These are phyloP conservation scores for Dascillus cervinus DNA, from an alignment of 2,888 invertebrate genomes.

Conservation along the genomic window DNA sequence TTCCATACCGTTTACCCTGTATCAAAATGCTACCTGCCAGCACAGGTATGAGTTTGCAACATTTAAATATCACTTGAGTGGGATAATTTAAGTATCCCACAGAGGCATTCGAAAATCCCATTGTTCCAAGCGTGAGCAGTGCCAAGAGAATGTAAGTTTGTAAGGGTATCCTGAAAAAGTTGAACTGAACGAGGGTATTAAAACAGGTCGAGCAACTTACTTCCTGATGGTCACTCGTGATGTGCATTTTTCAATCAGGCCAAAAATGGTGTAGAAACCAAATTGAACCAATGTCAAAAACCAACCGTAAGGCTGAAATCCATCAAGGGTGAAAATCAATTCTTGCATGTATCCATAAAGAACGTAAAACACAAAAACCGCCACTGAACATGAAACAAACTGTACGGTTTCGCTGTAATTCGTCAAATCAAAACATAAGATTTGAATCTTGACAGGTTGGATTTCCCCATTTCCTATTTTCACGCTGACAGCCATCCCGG, in stretches of 20 bases:
- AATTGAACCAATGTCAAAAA: conserved; percentile 91
- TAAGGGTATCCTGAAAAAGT: conserved; percentile 68
- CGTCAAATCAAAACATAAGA: conserved; percentile 68
- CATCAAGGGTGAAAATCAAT: conserved; percentile 83
- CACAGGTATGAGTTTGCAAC: conserved; percentile 94
- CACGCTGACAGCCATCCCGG: conserved; percentile 4
- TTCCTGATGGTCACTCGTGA: conserved; percentile 27
- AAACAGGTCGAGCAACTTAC: conserved; percentile 8
- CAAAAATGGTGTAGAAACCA: conserved; percentile 74
- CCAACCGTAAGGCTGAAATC: conserved; percentile 84
- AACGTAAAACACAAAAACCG: conserved; percentile 81
- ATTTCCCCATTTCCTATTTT: conserved; percentile 2
- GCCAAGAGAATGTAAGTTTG: conserved; percentile 75
- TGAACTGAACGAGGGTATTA: conserved; percentile 1
- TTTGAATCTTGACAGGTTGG: conserved; percentile 35
- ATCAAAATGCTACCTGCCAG: conserved; percentile 90
- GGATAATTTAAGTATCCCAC: conserved; percentile 94
- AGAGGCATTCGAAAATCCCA: conserved; percentile 93
- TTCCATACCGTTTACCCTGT: conserved; percentile 78
- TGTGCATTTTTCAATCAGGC: conserved; percentile 63
- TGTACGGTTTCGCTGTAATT: conserved; percentile 58
- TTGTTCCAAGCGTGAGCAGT: conserved; percentile 83
- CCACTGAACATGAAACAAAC: conserved; percentile 67
- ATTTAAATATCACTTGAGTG: conserved; percentile 95
- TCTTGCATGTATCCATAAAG: conserved; percentile 91